Evolutionary conservation across 2,888 invertebrate species (phyloP).

Genomic region (Patella depressa): DNA sequence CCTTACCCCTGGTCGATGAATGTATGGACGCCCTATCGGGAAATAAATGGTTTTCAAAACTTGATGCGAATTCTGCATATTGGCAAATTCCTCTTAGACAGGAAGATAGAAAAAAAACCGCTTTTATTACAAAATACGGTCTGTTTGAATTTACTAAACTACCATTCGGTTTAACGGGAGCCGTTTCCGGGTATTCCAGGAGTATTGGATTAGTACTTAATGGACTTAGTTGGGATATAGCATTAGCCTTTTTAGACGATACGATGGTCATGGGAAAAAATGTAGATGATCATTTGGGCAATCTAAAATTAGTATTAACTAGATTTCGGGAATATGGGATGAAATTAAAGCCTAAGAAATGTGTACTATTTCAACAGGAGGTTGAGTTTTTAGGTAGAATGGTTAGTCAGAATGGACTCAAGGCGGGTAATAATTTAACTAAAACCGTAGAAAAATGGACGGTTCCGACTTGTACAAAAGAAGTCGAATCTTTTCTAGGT

Average conservation of each 20-base stretch:
- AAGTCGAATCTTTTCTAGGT: too few species aligned
- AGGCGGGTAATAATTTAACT: background rate
- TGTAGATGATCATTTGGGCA: slow-evolving; percentile 16
- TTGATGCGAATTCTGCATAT: slow-evolving; percentile 19
- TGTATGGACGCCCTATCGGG: slow-evolving; percentile 18
- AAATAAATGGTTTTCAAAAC: slow-evolving; percentile 7
- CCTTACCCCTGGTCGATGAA: slow-evolving; percentile 9
- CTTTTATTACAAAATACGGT: slow-evolving; percentile 19
- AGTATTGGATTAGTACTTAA: background rate
- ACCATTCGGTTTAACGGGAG: background rate
- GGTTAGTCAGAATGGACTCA: background rate
- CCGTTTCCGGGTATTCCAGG: too few species aligned
- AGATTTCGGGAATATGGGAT: background rate
- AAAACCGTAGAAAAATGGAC: too few species aligned
- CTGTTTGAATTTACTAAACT: slow-evolving; percentile 8
- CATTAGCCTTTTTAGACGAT: slow-evolving; percentile 17
- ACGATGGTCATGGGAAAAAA: background rate
- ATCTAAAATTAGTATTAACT: slow-evolving; percentile 3
- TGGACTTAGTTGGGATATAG: slow-evolving; percentile 10
- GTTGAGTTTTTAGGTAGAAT: background rate
- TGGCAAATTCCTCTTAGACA: background rate
- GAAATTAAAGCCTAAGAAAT: background rate
- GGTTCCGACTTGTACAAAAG: too few species aligned
- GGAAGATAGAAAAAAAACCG: slow-evolving; percentile 15
- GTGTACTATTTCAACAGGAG: background rate